A percentile compares a stretch with the other conserved stretches of the same genome.
phyloP scores from a whole-genome alignment of 2,113 vertebrate species.

The Elephantulus edwardii region DNA sequence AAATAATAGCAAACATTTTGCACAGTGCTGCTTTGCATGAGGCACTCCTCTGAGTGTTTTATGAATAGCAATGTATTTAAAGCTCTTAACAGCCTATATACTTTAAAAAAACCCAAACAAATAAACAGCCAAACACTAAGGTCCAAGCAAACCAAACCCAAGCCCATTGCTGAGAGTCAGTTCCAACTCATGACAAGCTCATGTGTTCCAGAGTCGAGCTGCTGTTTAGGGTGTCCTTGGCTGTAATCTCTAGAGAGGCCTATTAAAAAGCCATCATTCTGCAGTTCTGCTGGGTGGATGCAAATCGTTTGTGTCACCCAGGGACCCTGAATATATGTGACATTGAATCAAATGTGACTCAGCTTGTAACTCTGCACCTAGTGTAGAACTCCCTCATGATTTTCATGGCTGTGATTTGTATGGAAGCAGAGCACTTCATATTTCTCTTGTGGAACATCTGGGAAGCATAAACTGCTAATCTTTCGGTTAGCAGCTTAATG shows the following conservation, averaged over 20 bases:
- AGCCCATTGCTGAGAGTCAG: not conserved
- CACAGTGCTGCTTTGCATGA: not conserved
- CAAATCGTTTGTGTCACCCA: not conserved
- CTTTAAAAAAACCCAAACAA: not conserved
- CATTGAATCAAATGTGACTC: not conserved
- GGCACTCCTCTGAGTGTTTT: not conserved
- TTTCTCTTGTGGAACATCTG: not conserved
- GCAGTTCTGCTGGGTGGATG: not conserved
- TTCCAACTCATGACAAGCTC: not conserved
- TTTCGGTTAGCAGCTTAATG: not conserved
- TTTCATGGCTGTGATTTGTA: not conserved
- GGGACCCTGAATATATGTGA: not conserved
- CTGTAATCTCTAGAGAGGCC: not conserved
- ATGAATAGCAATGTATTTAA: not conserved
- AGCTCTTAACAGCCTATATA: not conserved
- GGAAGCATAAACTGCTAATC: not conserved
- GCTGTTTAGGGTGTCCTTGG: not conserved
- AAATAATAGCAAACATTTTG: not conserved
- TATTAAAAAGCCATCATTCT: not conserved
- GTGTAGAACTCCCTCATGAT: not conserved
- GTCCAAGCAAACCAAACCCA: too few species aligned
- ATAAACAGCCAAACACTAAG: too few species aligned
- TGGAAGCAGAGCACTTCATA: not conserved
- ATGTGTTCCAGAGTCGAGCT: not conserved
- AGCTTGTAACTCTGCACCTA: not conserved